Percentiles rank a stretch among this genome's conserved stretches.
phyloP scores from a whole-genome alignment of 2,113 vertebrate species.

The Ageneiosus marmoratus region DNA sequence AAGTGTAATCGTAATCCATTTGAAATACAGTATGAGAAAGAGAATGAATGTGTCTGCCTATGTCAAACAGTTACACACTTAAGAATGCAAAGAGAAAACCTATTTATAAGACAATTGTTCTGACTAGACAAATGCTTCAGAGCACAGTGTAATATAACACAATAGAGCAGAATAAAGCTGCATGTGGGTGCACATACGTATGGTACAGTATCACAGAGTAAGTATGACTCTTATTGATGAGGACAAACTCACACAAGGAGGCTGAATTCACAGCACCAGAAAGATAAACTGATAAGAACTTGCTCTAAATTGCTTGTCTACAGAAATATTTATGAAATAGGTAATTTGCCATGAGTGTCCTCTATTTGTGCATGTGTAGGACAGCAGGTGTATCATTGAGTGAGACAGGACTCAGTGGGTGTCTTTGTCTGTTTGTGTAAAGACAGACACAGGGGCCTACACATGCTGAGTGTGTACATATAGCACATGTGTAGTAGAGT shows the following conservation, averaged over 20 bases:
- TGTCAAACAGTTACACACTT: conserved; percentile 19
- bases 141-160: conserved; percentile 4
- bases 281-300: background rate
- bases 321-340: background rate
- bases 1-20: conserved; percentile 63
- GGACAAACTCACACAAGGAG: background rate
- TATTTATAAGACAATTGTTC: conserved; percentile 36
- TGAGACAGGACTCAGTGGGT: background rate
- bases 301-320: background rate
- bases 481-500: conserved; percentile 19
- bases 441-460: conserved; percentile 1
- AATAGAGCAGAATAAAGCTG: background rate
- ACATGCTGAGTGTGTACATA: conserved; percentile 19
- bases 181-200: background rate
- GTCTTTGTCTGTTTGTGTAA: conserved; percentile 21
- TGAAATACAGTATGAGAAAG: conserved; percentile 45
- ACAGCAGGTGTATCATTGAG: background rate
- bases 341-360: background rate
- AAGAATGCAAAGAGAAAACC: background rate
- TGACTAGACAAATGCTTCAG: background rate
- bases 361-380: background rate
- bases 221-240: background rate
- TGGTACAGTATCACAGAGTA: background rate
- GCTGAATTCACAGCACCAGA: background rate
- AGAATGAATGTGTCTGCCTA: conserved; percentile 33